A percentile compares a stretch with the other conserved stretches of the same genome.
These are phyloP conservation scores for Siniperca undulata DNA, from an alignment of 2,797 vertebrate genomes.

Conservation along the genomic window DNA sequence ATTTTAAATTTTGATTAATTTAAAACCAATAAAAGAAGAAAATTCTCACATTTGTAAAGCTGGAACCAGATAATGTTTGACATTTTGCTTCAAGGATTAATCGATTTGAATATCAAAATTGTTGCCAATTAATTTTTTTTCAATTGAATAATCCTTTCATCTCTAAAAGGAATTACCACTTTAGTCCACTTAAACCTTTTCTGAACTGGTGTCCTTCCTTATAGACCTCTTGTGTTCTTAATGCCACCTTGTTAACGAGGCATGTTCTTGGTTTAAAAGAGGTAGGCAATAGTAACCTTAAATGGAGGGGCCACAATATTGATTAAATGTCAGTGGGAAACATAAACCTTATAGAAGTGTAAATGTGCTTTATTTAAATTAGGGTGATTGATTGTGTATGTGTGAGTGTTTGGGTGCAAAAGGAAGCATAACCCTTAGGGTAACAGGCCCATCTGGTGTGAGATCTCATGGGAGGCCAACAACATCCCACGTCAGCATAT, in stretches of 20 bases:
- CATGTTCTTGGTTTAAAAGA: conserved; percentile 17
- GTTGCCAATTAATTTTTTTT: not conserved
- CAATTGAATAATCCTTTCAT: not conserved
- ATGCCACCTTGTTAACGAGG: conserved; percentile 7
- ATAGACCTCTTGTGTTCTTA: not conserved
- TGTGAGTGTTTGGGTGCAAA: conserved; percentile 31
- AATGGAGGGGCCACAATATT: conserved; percentile 11
- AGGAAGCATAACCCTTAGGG: conserved; percentile 32
- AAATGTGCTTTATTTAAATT: conserved; percentile 49
- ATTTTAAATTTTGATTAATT: not conserved
- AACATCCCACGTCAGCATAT: conserved; percentile 10
- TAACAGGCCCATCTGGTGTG: conserved; percentile 60
- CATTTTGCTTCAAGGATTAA: not conserved
- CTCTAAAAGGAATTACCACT: not conserved
- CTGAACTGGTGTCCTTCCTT: not conserved
- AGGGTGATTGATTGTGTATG: conserved; percentile 29
- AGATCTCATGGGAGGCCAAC: conserved; percentile 47
- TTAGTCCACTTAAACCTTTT: not conserved
- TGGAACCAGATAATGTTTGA: not conserved
- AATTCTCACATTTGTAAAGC: not conserved
- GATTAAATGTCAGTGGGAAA: conserved; percentile 50
- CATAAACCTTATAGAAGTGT: conserved; percentile 17
- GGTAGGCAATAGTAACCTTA: not conserved
- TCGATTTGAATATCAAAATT: not conserved
- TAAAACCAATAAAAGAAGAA: conserved; percentile 1